phyloP scores from a whole-genome alignment of 2,113 vertebrate genomes.

The Myiagra hebetior region DNA sequence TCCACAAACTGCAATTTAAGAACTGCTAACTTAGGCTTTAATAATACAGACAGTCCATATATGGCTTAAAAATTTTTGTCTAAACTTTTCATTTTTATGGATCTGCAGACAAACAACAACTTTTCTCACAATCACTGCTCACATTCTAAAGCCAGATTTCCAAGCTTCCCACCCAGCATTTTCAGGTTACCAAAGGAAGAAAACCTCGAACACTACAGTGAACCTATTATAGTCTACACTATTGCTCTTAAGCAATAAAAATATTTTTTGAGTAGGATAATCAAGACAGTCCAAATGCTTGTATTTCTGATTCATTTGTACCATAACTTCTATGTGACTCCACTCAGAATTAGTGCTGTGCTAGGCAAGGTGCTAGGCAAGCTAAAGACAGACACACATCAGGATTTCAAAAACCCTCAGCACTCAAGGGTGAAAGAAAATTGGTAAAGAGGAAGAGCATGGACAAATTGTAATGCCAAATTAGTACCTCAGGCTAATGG shows the following conservation, averaged over 20 bases:
- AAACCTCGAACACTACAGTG: not conserved
- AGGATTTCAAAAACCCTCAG: not conserved
- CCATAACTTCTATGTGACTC: not conserved
- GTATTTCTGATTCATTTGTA: not conserved
- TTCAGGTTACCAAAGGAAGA: not conserved
- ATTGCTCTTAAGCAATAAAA: not conserved
- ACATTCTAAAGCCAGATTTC: not conserved
- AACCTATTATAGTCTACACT: too few relatives aligned
- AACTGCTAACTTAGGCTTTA: not conserved
- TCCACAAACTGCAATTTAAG: not conserved
- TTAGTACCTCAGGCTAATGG: not conserved
- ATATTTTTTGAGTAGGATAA: not conserved
- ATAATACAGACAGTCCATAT: not conserved
- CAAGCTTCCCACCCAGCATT: not conserved
- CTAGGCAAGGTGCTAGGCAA: not conserved
- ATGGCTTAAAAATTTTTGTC: not conserved
- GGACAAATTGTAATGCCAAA: not conserved
- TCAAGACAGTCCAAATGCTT: not conserved
- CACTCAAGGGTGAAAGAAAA: not conserved
- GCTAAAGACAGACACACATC: not conserved
- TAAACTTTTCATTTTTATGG: not conserved
- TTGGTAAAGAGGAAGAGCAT: not conserved
- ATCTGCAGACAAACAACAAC: not conserved
- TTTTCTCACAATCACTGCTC: not conserved
- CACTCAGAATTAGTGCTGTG: not conserved